Evolutionary conservation across 2,113 vertebrate genomes (phyloP), one percentile per base, ranked within the genome.

Genomic region (Microtus montanus): DNA sequence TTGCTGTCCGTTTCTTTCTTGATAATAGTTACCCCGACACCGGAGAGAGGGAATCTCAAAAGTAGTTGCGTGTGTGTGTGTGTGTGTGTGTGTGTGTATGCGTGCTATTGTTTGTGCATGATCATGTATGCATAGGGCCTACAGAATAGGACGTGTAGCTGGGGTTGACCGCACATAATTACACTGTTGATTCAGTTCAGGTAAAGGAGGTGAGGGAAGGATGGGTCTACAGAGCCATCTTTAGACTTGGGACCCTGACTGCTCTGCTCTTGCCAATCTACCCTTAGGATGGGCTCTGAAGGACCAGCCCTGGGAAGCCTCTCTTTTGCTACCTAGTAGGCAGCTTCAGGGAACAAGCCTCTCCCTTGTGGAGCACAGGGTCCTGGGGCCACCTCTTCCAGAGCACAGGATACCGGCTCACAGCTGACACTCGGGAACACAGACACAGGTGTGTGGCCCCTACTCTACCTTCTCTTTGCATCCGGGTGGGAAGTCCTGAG

Each of bases 331-430:
- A 11, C 49, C 78, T 11, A 63, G 14, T 5, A 52, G 58, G 61
- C 73, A 47, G 83, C 3, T 5, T 38, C 38, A 54, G 33, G 15
- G 14, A 12, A 61, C 3, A 7, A 15, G 30, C 26, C 80, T 77
- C 41, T 63, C 26, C 78, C 38, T 91, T 13, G 11, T 3, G 89
- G 91, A 49, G 68, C 88, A 58, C 68, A 38, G n/a, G 63, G 47
- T 24, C 28, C 84, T 19, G 54, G 28, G 41, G 52, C 17, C 24
- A 54, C 35, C 30, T 85, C 70, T 70, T 2, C 11, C 0, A 1
- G 71, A 9, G 13, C 47, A 0, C 17, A 28, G 41, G 66, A 78
- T 0, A 24, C 7, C 0, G 7, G 70, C 70, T 58, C n/a, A 5
- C 1, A 0, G 54, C 54, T 85, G 41, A 47, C 15, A 35, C 22